A percentile compares a stretch with the other conserved stretches of the same genome.
phyloP scores from a whole-genome alignment of 2,113 vertebrate genomes.

The Thunnus thynnus region DNA sequence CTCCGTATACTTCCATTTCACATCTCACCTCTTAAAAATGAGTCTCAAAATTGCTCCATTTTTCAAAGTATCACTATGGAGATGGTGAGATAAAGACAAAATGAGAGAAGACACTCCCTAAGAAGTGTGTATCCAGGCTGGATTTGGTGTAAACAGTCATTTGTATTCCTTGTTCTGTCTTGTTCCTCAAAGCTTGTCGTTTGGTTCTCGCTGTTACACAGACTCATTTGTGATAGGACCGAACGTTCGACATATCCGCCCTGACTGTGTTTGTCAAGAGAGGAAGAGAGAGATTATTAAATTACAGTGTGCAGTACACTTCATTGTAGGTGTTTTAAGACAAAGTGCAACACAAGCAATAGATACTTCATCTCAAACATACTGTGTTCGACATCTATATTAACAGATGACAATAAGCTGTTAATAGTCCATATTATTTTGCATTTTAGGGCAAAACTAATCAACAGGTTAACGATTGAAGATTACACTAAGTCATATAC shows the following conservation, averaged over 20 bases:
- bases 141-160: constrained; percentile 74
- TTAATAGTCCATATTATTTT: constrained; percentile 29
- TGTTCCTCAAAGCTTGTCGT: constrained; percentile 80
- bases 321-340: constrained; percentile 10
- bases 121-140: constrained; percentile 17
- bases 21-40: background rate
- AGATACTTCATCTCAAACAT: constrained; percentile 4
- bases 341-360: constrained; percentile 2
- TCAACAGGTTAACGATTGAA: constrained; percentile 57
- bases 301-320: constrained; percentile 36
- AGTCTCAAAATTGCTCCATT: background rate
- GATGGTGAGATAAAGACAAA: background rate
- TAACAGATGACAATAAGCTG: constrained; percentile 8
- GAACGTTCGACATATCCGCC: constrained; percentile 45
- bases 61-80: background rate
- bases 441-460: constrained; percentile 40
- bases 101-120: background rate
- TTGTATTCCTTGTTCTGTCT: constrained; percentile 78
- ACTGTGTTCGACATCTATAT: background rate
- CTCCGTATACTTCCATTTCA: background rate
- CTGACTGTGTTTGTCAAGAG: constrained; percentile 36
- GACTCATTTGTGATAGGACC: constrained; percentile 52
- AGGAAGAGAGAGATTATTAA: constrained; percentile 45
- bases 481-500: constrained; percentile 22
- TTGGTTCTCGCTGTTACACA: constrained; percentile 71